Evolutionary conservation across 2,888 invertebrate species (phyloP), one percentile per base, ranked within the genome.

Genomic region (Aphidius colemani): DNA sequence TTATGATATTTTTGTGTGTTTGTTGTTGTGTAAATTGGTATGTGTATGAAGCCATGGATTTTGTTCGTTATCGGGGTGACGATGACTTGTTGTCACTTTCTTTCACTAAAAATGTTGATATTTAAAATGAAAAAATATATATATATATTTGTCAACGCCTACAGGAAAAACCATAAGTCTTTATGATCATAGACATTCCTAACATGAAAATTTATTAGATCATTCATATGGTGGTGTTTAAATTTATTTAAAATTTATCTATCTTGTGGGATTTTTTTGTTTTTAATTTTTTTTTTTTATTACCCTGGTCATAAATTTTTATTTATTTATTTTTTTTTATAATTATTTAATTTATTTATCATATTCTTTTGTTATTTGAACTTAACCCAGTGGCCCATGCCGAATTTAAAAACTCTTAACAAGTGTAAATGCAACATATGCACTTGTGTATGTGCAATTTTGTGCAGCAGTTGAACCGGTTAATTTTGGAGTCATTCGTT

Each of bases 401-500:
- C 11, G n/a, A n/a, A 4, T 11, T 46, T 57, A 57, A 57, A 46
- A 39, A 44, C 18, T 44, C 39, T 45, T 46, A 45, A 18, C 39
- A 7, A 6, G 2, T n/a, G 45, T 46, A 57, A 39, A 57, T 45
- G 7, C 10, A 57, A 48, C 45, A 10, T 30, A 9, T 45, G 57
- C n/a, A 57, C 65, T 59, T 59, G 62, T 67, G 58, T 66, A 66
- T 61, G 51, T 67, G 66, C 62, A 30, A 30, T 30, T 30, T 46
- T 65, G 64, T 57, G 66, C 58, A 66, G 55, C 60, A 67, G 72
- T 68, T 75, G 76, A 72, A 70, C 69, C 73, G 78, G 80, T 81
- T 81, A 81, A 82, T 80, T 81, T 78, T 76, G 78, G 79, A 78
- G 74, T 70, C 75, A 75, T 75, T 75, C 74, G 75, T 77, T 46